Conservation (phyloP, 2,888 invertebrate species). For the Rhagophthalmus giganteus region DNA sequence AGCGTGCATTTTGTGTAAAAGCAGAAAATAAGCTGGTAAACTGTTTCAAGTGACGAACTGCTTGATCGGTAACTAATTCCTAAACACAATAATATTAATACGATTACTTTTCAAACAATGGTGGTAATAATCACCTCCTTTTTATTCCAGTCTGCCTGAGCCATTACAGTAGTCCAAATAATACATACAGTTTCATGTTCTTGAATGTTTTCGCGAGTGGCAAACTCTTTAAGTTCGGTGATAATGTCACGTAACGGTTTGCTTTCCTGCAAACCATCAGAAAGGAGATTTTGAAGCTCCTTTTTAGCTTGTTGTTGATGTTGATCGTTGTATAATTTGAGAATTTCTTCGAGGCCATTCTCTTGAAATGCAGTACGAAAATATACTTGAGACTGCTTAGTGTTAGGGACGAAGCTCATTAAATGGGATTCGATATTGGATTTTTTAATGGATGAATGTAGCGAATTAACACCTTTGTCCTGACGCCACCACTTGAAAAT, state of each 20-base stretch:
- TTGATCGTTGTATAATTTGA: conserved; percentile 80
- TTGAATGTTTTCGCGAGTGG: conserved; percentile 78
- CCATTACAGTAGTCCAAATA: conserved; percentile 93
- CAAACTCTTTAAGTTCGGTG: conserved; percentile 83
- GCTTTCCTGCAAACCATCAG: conserved; percentile 85
- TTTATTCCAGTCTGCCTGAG: conserved; percentile 96
- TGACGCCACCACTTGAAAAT: conserved; percentile 89
- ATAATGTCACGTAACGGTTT: conserved; percentile 85
- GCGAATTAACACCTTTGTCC: conserved; percentile 84
- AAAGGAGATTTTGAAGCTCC: conserved; percentile 72
- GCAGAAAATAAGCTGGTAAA: conserved; percentile 86
- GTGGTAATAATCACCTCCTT: no score
- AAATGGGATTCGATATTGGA: conserved; percentile 77
- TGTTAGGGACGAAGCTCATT: conserved; percentile 92
- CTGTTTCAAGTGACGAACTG: conserved; percentile 83
- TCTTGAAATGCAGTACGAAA: conserved; percentile 66
- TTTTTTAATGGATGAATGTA: conserved; percentile 84
- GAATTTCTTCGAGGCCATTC: conserved; percentile 55
- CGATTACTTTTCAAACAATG: no score
- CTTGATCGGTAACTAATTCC: conserved; percentile 95
- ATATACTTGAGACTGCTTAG: conserved; percentile 89
- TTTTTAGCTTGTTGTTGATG: conserved; percentile 83
- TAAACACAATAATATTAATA: no score
- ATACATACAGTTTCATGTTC: conserved; percentile 76
- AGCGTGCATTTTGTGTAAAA: conserved; percentile 82